Conservation (phyloP, 2,888 invertebrate species). For the Synergus japonicus region DNA sequence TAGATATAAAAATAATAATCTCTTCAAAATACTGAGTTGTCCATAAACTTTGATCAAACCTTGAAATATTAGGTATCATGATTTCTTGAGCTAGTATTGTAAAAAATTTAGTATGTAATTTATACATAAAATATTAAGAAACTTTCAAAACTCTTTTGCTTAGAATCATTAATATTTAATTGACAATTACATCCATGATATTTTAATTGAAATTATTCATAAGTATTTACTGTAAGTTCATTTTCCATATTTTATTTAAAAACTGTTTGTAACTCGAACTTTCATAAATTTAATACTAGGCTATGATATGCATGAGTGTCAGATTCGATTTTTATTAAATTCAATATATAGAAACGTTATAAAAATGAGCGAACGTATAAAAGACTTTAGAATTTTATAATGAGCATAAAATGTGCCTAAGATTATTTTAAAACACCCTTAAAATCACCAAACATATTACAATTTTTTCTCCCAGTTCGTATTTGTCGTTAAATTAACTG, state of each 20-base stretch:
- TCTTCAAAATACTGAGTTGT: not conserved
- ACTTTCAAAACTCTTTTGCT: not conserved
- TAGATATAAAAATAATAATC: not conserved
- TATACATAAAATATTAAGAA: not conserved
- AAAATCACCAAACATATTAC: not conserved
- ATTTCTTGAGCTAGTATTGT: constrained; percentile 3
- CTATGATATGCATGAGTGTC: constrained; percentile 4
- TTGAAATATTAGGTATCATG: not conserved
- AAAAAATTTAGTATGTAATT: not conserved
- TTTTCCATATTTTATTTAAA: not conserved
- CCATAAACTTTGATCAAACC: constrained; percentile 5
- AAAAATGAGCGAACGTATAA: no score
- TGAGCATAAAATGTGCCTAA: no score
- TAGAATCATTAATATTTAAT: not conserved
- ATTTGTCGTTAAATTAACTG: not conserved
- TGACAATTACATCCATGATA: not conserved
- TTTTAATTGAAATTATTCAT: not conserved
- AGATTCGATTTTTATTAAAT: not conserved
- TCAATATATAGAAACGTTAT: no score
- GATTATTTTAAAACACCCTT: no score
- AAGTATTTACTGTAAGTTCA: not conserved
- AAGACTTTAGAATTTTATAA: no score
- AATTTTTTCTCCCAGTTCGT: not conserved
- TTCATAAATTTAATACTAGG: not conserved
- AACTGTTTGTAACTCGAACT: not conserved